Evolutionary conservation across 1,140 invertebrate species (phyloP), one percentile per base, ranked within the genome.

Genomic region (Drosophila mauritiana): DNA sequence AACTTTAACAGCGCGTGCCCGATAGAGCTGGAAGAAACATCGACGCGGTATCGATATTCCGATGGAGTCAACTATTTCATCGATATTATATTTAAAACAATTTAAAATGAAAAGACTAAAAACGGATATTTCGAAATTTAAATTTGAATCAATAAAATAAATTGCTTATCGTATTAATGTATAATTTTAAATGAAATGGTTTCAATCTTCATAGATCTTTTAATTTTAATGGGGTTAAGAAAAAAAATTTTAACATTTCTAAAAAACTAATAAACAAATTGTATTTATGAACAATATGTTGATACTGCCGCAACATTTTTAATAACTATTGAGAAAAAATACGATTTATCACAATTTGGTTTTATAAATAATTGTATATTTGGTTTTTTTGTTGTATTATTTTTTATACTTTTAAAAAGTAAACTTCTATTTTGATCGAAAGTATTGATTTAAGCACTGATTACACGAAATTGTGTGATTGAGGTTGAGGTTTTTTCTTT

Each of bases 381-480:
- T 85, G 82, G 78, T 85, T 85, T 77, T 80, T 58, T 54, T 69
- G 63, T 67, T 73, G 46, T 64, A 58, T 52, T 67, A 61, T 57
- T 62, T 39, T 79, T 69, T 51, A 88, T 86, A 88, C 83, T 86
- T 86, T 86, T 83, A 76, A 52, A 86, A 86, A 86, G 83, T 86
- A 86, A 78, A 64, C 65, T 77, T 54, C 58, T 79, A 72, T 72
- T 86, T 88, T 83, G 75, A 76, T 86, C 75, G 83, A 76, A 86
- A 49, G 48, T 70, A 77, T 77, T 56, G 56, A 39, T 67, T 69
- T 58, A 83, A 80, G 80, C 83, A 88, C 79, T 57, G 65, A 61
- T 67, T 45, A 84, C 72, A 80, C 42, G 40, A 36, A 64, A 62
- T 51, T 42, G 77, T 53, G 56, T 53, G 40, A 37, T 27, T 53